Evolutionary conservation across 2,888 invertebrate genomes (phyloP), one percentile per base, ranked within the genome.

Genomic region (Tinea pellionella): DNA sequence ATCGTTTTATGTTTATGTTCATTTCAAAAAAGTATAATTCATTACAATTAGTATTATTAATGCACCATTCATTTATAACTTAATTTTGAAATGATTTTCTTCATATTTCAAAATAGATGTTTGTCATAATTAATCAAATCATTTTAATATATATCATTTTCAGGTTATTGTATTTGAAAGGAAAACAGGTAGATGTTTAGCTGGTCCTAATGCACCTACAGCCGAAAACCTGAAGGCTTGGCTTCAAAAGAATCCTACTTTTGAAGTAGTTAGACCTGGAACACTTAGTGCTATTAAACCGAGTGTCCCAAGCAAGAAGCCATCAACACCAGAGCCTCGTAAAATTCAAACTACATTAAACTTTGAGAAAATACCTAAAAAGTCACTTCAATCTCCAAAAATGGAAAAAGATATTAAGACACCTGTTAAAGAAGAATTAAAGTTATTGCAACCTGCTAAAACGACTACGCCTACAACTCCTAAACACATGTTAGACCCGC

Each of bases 241-340:
- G 96, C 84, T 97, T 9, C 92, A 93, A 72, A 92, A 92, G 66
- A 94, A 97, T 87, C 96, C 96, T 1, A 93, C 94, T 0, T 97
- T 92, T 77, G 95, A 96, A 87, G 94, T 96, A 0, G 91, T 96
- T 4, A 89, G 91, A 63, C 91, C 92, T 0, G 90, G 89, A n/a
- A 88, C 89, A 32, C 68, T 82, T 0, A 88, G 86, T 66, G 81
- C 89, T 41, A 80, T 77, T 55, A 84, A 75, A 68, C 85, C 83
- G 1, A 78, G 77, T 59, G 61, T 70, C 0, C 71, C 65, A 61
- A 80, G 73, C 66, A 83, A 77, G 65, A 85, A 80, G 63, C 62
- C 64, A 19, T 64, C 66, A 9, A 61, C 66, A 0, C 66, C 64
- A 60, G 83, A 79, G 18, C 63, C 77, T 41, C 71, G 67, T 59